Evolutionary conservation across 2,113 vertebrate species (phyloP).

Genomic region (Chaetorhynchus papuensis): DNA sequence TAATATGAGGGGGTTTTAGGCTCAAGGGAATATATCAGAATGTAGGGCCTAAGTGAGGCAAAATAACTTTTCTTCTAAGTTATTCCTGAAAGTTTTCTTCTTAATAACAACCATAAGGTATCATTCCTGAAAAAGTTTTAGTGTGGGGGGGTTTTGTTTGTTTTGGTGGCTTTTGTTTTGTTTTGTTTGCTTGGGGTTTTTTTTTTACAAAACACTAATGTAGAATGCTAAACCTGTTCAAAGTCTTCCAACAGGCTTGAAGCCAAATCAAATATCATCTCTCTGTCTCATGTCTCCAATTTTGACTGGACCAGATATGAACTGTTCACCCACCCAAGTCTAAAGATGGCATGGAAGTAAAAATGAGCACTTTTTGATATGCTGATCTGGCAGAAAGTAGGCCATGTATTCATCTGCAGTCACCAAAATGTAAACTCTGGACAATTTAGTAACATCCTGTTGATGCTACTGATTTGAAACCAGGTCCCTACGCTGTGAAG

Average conservation of each 20-base stretch:
- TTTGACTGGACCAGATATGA: not conserved
- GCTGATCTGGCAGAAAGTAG: not conserved
- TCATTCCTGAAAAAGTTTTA: not conserved
- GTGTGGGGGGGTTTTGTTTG: not conserved
- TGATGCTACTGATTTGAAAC: not conserved
- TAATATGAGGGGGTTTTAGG: not conserved
- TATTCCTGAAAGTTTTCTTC: not conserved
- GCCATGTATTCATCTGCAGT: not conserved
- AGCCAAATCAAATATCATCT: not conserved
- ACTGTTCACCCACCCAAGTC: not conserved
- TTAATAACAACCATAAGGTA: not conserved
- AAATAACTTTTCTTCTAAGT: not conserved
- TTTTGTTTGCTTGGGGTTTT: not conserved
- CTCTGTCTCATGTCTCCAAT: rapidly evolving
- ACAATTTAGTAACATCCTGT: not conserved
- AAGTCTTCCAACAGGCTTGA: not conserved
- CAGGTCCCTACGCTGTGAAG: rapidly evolving
- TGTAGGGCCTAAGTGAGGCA: not conserved
- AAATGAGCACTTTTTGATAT: not conserved
- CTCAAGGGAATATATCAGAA: not conserved
- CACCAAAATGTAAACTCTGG: not conserved
- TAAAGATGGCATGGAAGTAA: not conserved
- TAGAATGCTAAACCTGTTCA: not conserved
- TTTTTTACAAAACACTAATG: not conserved
- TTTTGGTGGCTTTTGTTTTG: not conserved